phyloP scores from a whole-genome alignment of 2,888 invertebrate genomes.

The Lampropteryx suffumata region DNA sequence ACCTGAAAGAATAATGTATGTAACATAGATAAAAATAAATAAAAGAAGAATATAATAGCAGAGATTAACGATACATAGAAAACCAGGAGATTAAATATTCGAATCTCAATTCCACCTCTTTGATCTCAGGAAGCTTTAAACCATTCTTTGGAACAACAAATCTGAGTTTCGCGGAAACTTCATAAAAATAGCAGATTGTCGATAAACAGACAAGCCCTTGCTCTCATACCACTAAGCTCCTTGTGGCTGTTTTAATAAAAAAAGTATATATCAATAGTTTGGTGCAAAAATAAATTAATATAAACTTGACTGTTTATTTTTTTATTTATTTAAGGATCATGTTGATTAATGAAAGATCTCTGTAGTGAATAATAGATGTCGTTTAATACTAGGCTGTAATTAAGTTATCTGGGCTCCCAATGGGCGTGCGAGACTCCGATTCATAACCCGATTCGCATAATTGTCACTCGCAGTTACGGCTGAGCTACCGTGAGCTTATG shows the following conservation, averaged over 20 bases:
- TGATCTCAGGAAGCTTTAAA: conserved; percentile 4
- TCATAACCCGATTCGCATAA: conserved; percentile 73
- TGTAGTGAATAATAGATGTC: conserved; percentile 72
- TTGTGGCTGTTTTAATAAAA: too few species aligned
- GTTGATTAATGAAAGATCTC: conserved; percentile 60
- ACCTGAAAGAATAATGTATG: too few species aligned
- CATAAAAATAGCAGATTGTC: neutral
- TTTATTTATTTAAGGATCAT: neutral
- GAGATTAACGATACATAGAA: neutral
- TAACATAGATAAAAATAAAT: too few species aligned
- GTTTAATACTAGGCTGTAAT: conserved; percentile 74
- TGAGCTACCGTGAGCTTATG: conserved; percentile 31
- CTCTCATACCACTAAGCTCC: neutral
- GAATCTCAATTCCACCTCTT: conserved; percentile 5
- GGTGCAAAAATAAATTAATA: too few species aligned
- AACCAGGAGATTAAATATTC: neutral
- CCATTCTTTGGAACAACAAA: conserved; percentile 1
- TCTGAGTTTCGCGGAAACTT: neutral
- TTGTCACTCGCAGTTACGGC: conserved; percentile 62
- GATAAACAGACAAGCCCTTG: neutral
- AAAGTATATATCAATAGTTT: too few species aligned
- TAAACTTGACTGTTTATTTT: too few species aligned
- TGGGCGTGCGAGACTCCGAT: conserved; percentile 62
- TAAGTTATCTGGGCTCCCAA: conserved; percentile 70
- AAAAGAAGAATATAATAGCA: too few species aligned